phyloP scores from a whole-genome alignment of 1,140 invertebrate genomes.

The Ectropis grisescens region DNA sequence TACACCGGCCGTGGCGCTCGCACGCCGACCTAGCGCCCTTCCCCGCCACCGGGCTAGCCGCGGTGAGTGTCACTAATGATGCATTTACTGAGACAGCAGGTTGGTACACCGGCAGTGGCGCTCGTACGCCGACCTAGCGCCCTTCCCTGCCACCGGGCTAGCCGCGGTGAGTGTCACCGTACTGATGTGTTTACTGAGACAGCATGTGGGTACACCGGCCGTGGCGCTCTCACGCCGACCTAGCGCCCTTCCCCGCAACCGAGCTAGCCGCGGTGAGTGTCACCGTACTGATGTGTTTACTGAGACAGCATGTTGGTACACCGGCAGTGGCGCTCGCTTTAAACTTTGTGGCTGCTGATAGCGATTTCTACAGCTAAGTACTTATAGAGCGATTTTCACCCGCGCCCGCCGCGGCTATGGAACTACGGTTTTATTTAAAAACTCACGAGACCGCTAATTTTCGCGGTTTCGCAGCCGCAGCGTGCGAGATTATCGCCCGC shows the following conservation, averaged over 20 bases:
- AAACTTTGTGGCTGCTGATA: too few species aligned
- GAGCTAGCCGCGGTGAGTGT: slow-evolving; percentile 50
- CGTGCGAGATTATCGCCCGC: too few species aligned
- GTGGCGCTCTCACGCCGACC: slow-evolving; percentile 56
- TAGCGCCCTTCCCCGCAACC: slow-evolving; percentile 50
- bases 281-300: too few species aligned
- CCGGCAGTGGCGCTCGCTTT: slow-evolving; percentile 59
- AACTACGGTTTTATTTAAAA: too few species aligned
- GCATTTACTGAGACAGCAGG: slow-evolving; percentile 29
- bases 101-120: slow-evolving; percentile 57
- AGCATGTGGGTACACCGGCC: slow-evolving; percentile 49
- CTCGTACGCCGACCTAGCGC: slow-evolving; percentile 49
- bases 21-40: slow-evolving; percentile 55
- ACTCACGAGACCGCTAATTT: too few species aligned
- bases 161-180: slow-evolving; percentile 35
- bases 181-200: slow-evolving; percentile 1
- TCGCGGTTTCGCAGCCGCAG: too few species aligned
- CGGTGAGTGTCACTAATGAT: too few species aligned
- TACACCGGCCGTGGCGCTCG: slow-evolving; percentile 57
- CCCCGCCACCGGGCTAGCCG: slow-evolving; percentile 45
- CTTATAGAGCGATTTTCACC: too few species aligned
- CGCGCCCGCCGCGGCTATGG: too few species aligned
- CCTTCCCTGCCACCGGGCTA: slow-evolving; percentile 52
- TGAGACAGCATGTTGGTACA: slow-evolving; percentile 37
- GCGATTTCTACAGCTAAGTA: too few species aligned